Percentiles rank a stretch among this genome's conserved stretches.
Evolutionary conservation across 2,888 invertebrate species (phyloP).

Genomic region (Phragmatobia fuliginosa): DNA sequence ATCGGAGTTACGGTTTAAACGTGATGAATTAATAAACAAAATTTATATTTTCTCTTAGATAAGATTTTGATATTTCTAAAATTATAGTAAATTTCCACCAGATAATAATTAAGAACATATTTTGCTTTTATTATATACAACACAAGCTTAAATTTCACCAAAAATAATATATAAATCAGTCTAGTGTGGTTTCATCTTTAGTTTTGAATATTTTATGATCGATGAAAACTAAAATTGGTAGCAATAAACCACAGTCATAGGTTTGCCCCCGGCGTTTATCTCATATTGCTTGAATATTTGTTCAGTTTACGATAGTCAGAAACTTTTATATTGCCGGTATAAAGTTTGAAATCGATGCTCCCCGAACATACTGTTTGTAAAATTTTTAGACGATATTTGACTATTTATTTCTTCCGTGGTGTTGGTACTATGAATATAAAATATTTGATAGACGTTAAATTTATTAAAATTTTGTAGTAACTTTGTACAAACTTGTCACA

Average conservation of each 20-base stretch:
- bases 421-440: constrained; percentile 32
- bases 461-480: neutral
- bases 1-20: neutral
- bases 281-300: constrained; percentile 46
- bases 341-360: constrained; percentile 36
- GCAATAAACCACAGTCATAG: constrained; percentile 30
- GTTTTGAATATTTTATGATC: constrained; percentile 17
- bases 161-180: neutral
- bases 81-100: too few relatives aligned
- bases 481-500: neutral
- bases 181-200: neutral
- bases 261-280: constrained; percentile 41
- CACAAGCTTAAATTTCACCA: neutral
- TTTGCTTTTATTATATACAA: neutral
- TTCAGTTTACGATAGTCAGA: constrained; percentile 36
- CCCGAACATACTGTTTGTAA: constrained; percentile 37
- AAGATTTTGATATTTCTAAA: too few relatives aligned
- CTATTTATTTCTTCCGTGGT: neutral
- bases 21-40: neutral
- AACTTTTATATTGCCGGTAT: constrained; percentile 53
- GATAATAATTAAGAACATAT: neutral
- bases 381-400: constrained; percentile 33
- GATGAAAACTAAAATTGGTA: constrained; percentile 25
- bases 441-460: constrained; percentile 6
- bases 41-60: neutral